phyloP scores from a whole-genome alignment of 2,888 invertebrate genomes.

The Unio pictorum region DNA sequence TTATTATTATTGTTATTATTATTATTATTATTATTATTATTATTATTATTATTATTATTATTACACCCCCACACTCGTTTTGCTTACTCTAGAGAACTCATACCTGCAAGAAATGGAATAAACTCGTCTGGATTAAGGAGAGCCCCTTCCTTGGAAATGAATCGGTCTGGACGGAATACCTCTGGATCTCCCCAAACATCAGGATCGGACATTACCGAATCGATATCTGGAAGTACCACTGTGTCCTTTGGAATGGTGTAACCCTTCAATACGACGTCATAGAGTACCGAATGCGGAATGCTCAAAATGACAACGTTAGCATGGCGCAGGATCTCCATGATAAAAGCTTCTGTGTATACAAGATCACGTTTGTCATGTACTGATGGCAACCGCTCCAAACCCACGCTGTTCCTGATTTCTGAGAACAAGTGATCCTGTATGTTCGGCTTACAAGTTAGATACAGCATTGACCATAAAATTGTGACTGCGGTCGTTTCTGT shows the following conservation, averaged over 20 bases:
- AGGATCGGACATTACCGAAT: not conserved
- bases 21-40: no score
- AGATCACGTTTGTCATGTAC: not conserved
- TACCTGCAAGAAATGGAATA: slow-evolving; percentile 2
- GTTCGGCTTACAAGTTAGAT: not conserved
- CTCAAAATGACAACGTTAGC: not conserved
- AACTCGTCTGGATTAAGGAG: not conserved
- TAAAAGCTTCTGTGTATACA: not conserved
- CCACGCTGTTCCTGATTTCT: slow-evolving; percentile 1
- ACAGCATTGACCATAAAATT: not conserved
- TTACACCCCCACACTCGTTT: no score
- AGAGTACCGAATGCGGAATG: not conserved
- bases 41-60: no score
- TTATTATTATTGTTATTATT: no score
- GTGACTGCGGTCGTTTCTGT: slow-evolving; percentile 1
- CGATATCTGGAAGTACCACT: not conserved
- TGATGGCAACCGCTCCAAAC: not conserved
- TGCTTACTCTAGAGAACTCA: not conserved
- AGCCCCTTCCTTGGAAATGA: not conserved
- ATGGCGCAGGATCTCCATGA: slow-evolving; percentile 1
- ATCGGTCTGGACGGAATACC: not conserved
- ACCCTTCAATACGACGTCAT: not conserved
- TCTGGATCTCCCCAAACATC: not conserved
- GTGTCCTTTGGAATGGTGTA: not conserved
- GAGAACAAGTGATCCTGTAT: not conserved